phyloP scores from a whole-genome alignment of 64 coral and sea anemone genomes.

The Pocillopora verrucosa region DNA sequence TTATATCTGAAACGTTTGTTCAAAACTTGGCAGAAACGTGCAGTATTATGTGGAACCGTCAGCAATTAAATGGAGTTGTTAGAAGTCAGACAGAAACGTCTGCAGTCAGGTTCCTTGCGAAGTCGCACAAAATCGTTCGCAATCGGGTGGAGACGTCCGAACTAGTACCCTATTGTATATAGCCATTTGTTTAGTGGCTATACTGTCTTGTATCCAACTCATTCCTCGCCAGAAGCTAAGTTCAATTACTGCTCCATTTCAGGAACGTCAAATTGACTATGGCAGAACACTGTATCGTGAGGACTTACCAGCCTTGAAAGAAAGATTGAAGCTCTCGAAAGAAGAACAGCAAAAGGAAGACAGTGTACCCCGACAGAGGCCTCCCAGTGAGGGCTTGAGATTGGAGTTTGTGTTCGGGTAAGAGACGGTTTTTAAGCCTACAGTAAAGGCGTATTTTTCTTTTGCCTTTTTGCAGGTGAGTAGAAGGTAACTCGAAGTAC shows the following conservation, averaged over 20 bases:
- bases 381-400: conserved; percentile 84
- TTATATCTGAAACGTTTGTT: no score
- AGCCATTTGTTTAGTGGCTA: neutral
- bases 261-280: conserved; percentile 96
- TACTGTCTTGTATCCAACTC: neutral
- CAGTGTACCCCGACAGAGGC: conserved; percentile 72
- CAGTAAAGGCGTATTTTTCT: neutral
- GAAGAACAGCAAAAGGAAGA: conserved; percentile 63
- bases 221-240: neutral
- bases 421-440: neutral
- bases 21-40: no score
- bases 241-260: neutral
- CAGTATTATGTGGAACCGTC: no score
- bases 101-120: no score
- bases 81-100: no score
- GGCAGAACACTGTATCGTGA: conserved; percentile 85
- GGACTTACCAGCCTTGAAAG: conserved; percentile 85
- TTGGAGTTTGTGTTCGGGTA: conserved; percentile 99
- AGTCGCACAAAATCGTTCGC: no score
- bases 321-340: conserved; percentile 82
- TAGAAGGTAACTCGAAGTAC: no score
- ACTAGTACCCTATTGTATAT: neutral
- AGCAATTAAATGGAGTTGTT: no score
- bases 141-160: neutral
- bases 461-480: neutral